These are phyloP conservation scores for Girardia tigrina DNA, from an alignment of 2,888 invertebrate genomes.

Conservation along the genomic window DNA sequence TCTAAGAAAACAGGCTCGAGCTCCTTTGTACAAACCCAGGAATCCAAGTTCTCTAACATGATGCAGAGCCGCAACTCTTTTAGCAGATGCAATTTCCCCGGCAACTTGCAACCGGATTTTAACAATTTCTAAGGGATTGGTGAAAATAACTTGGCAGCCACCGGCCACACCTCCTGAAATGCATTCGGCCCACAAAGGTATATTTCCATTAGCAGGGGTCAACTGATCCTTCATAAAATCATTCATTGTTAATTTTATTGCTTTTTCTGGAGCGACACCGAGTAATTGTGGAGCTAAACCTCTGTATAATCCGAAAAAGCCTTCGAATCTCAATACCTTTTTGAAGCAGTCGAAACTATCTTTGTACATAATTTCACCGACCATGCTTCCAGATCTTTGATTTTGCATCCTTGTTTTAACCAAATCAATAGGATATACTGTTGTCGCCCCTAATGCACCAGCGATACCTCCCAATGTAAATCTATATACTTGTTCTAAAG, in stretches of 20 bases:
- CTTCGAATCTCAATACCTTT: conserved; percentile 60
- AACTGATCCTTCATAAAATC: conserved; percentile 88
- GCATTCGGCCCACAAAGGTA: conserved; percentile 70
- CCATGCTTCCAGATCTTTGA: conserved; percentile 81
- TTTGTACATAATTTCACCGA: conserved; percentile 87
- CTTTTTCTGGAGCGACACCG: conserved; percentile 97
- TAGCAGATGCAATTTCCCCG: conserved; percentile 68
- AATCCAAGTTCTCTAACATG: conserved; percentile 87
- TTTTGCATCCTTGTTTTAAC: conserved; percentile 99
- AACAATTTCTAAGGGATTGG: conserved; percentile 95
- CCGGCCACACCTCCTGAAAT: conserved; percentile 64
- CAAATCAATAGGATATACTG: conserved; percentile 94
- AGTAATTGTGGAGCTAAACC: conserved; percentile 86
- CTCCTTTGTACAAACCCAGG: conserved; percentile 85
- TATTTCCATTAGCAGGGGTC: conserved; percentile 60
- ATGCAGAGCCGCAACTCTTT: conserved; percentile 57
- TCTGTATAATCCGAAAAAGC: conserved; percentile 72
- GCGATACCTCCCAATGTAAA: conserved; percentile 78
- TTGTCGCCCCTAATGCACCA: conserved; percentile 89
- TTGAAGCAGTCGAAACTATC: conserved; percentile 76
- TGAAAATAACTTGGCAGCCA: conserved; percentile 75
- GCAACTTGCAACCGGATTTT: conserved; percentile 96
- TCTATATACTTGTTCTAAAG: conserved; percentile 79
- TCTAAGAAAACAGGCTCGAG: conserved; percentile 78
- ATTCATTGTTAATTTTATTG: conserved; percentile 88